These are phyloP conservation scores for Mesoclemmys tuberculata DNA, from an alignment of 2,113 vertebrate species.

Conservation along the genomic window DNA sequence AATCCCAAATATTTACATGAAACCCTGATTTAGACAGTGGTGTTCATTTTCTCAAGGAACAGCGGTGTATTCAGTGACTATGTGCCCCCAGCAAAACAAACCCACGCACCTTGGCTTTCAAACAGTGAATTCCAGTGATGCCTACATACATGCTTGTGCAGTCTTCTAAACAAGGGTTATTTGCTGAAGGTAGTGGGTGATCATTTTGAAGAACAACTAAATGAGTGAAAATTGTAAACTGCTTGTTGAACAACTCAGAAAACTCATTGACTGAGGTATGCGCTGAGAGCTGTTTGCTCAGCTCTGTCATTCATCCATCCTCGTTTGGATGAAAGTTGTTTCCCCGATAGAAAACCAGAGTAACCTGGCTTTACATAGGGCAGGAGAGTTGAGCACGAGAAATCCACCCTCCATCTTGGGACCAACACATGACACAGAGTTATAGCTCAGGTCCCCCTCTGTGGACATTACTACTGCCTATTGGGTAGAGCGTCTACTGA, in stretches of 20 bases:
- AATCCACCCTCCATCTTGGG: not conserved
- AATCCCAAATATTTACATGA: no score
- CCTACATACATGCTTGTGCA: not conserved
- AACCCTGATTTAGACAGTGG: no score
- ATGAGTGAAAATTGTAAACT: not conserved
- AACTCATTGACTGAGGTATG: not conserved
- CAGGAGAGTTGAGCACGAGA: not conserved
- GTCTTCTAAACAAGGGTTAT: not conserved
- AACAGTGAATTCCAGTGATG: not conserved
- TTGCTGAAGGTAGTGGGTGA: not conserved
- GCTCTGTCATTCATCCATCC: not conserved
- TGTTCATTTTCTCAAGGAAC: not conserved
- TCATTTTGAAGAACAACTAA: not conserved
- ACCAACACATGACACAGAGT: not conserved
- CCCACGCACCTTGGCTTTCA: not conserved
- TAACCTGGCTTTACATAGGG: not conserved
- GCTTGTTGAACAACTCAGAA: not conserved
- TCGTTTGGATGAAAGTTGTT: not conserved
- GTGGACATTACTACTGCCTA: not conserved
- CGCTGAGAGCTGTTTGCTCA: no score
- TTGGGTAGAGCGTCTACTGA: not conserved
- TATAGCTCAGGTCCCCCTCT: not conserved
- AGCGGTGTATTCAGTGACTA: not conserved
- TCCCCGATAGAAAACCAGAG: not conserved
- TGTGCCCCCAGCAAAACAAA: not conserved